Evolutionary conservation across 2,888 invertebrate species (phyloP), one percentile per base, ranked within the genome.

Genomic region (Caradrina clavipalpis): DNA sequence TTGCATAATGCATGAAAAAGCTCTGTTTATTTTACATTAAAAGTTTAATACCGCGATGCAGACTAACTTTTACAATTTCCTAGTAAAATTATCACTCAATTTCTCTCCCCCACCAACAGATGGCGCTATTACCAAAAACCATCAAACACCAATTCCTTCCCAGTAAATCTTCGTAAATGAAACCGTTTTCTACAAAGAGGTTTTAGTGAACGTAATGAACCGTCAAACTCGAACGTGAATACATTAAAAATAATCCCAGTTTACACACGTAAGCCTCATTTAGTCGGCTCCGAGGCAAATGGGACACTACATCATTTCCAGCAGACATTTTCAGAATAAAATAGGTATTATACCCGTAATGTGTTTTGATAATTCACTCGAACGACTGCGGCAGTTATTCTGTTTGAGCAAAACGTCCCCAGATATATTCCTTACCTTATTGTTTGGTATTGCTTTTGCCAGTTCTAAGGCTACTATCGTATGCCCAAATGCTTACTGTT

Each of bases 191-290:
- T 62, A 59, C 62, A 66, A 71, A 71, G 59, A 73, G 76, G 65
- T 81, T 76, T 77, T 66, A 77, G 59, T 74, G 35, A 64, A 49
- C 58, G 55, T 79, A 82, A 77, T 79, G 73, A 77, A 69, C 81
- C 72, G 69, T 82, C 80, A 78, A 80, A 68, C 42, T 65, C 63
- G 72, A 74, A 81, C 76, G 72, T 69, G 81, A 81, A 79, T 74
- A 81, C 73, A 78, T 83, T 83, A 79, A 80, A 83, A 80, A 80
- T 81, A 83, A 83, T 81, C 74, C 78, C 68, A 58, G 62, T 73
- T 83, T 81, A 76, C 78, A 83, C 72, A 80, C 65, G 70, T 76
- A 78, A 83, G 72, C 81, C 73, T 69, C 75, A 73, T 79, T 77
- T 76, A 70, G 67, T 61, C 39, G 22, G 62, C 63, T 55, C 50